These are phyloP conservation scores for Drosophila serrata DNA, from an alignment of 1,140 invertebrate species.

Conservation along the genomic window DNA sequence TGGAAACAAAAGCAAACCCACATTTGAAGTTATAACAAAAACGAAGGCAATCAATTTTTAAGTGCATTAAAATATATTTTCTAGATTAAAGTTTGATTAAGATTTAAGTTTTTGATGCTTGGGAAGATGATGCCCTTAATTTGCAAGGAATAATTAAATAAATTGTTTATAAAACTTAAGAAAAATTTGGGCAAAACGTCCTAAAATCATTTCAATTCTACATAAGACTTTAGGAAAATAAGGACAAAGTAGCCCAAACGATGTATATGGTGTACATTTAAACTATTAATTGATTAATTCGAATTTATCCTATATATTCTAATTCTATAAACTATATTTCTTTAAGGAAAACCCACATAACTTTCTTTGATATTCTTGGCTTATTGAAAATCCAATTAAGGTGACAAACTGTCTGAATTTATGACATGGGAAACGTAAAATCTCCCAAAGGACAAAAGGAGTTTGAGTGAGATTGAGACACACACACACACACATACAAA, in stretches of 20 bases:
- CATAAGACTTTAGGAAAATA: too few relatives aligned
- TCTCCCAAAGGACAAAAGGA: conserved; percentile 39
- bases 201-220: too few relatives aligned
- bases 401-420: conserved; percentile 79
- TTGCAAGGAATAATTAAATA: neutral
- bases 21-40: neutral
- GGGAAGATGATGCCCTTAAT: too few relatives aligned
- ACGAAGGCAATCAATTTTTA: neutral
- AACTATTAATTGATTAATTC: too few relatives aligned
- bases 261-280: too few relatives aligned
- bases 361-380: conserved; percentile 10
- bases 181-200: too few relatives aligned
- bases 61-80: neutral
- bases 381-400: conserved; percentile 77
- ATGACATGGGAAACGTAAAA: conserved; percentile 60
- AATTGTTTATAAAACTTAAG: neutral
- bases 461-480: conserved; percentile 38
- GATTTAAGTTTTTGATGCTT: too few relatives aligned
- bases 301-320: too few relatives aligned
- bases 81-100: too few relatives aligned
- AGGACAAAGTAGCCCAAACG: too few relatives aligned
- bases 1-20: neutral
- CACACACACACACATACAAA: neutral
- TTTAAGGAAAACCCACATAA: neutral
- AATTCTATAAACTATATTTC: neutral